Conservation (phyloP, 2,888 invertebrate genomes). For the Caenorhabditis sp. region DNA sequence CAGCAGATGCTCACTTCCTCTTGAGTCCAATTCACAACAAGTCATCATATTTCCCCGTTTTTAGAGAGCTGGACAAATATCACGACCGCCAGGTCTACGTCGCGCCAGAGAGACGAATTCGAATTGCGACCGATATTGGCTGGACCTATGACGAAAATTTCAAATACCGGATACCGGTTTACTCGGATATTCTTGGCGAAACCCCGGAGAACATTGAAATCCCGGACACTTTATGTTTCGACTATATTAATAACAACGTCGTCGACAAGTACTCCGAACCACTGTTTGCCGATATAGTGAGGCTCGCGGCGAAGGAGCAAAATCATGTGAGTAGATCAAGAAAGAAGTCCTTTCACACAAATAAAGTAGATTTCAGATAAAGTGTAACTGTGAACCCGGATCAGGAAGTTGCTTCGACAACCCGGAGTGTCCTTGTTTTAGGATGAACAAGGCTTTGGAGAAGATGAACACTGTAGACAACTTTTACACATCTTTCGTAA, state of each 20-base stretch:
- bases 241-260: neutral
- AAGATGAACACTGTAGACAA: neutral
- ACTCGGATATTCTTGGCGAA: neutral
- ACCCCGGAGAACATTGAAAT: neutral
- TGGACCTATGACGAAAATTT: neutral
- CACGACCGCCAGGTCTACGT: neutral
- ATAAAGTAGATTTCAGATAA: constrained; percentile 5
- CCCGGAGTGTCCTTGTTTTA: neutral
- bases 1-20: too few relatives aligned
- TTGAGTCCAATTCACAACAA: too few relatives aligned
- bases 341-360: neutral
- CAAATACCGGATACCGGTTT: neutral
- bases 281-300: neutral
- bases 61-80: neutral
- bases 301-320: neutral
- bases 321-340: neutral
- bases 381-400: neutral
- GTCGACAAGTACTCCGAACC: neutral
- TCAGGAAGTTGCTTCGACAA: neutral
- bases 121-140: neutral
- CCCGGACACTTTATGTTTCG: neutral
- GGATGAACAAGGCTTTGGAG: neutral
- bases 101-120: neutral
- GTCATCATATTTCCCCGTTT: neutral
- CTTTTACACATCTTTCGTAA: neutral